Evolutionary conservation across 1,140 invertebrate species (phyloP), one percentile per base, ranked within the genome.

Genomic region (Drosophila lowei): DNA sequence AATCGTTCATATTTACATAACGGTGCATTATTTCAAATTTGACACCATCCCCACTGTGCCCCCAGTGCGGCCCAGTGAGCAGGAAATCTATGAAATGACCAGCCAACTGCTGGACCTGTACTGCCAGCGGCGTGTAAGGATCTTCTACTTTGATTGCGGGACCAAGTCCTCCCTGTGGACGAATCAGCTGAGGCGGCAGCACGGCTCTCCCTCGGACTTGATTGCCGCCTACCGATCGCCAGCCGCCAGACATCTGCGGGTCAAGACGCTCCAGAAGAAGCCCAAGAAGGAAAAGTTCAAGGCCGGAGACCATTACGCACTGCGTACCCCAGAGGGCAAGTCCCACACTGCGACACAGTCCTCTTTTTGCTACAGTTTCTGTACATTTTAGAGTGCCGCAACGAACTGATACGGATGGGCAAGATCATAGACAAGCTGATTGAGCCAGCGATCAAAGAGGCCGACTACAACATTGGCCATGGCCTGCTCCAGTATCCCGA

Each of bases 401-500:
- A 88, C 47, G 90, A 91, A 23, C 50, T 91, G 6, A 56, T 77
- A n/a, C 71, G 89, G 9, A 72, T 91, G 53, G 89, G 90, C 4
- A 90, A 90, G 49, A 64, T 89, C 28, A 91, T 91, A 47, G 90
- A 91, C 30, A 34, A 83, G 23, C 49, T 91, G 47, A 78, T 91
- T 6, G 75, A 77, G 6, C 90, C 90, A 5, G 68, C 76, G 8
- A 6, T 91, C 0, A 23, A 64, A 8, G 63, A 61, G 43, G 90
- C 90, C 1, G 6, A 72, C 3, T 0, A 58, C 8, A 79, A 66
- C 6, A 28, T 13, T 9, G 67, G 74, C 4, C 74, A 79, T 3
- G 62, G 55, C 1, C 57, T 43, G 0, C 23, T 65, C 0, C 0
- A 46, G 0, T 28, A 52, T 6, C 6, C 28, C 6, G 54, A 55